phyloP scores from a whole-genome alignment of 1,140 invertebrate genomes.

The Hylaeus anthracinus region DNA sequence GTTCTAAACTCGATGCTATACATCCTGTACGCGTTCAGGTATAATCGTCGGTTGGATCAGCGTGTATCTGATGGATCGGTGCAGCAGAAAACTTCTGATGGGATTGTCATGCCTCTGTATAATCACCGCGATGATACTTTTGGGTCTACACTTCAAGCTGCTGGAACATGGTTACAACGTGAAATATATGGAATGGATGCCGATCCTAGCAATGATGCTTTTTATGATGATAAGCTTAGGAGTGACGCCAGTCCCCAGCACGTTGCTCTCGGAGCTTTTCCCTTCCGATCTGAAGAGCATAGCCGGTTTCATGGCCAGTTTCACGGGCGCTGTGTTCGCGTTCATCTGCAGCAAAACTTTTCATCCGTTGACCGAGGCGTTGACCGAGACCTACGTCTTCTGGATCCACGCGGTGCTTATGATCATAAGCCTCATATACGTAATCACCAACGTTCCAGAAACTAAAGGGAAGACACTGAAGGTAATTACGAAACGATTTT shows the following conservation, averaged over 20 bases:
- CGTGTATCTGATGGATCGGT: conserved; percentile 84
- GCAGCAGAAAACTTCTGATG: conserved; percentile 86
- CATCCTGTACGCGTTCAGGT: conserved; percentile 13
- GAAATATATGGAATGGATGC: conserved; percentile 60
- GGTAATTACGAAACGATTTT: conserved; percentile 48
- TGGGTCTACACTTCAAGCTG: conserved; percentile 85
- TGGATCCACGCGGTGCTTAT: conserved; percentile 88
- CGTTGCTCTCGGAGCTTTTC: conserved; percentile 88
- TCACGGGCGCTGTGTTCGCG: conserved; percentile 86
- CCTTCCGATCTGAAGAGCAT: conserved; percentile 86
- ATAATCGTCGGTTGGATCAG: conserved; percentile 42
- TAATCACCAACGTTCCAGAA: conserved; percentile 86
- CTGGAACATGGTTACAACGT: conserved; percentile 80
- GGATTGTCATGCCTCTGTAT: conserved; percentile 83
- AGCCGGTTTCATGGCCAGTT: conserved; percentile 86
- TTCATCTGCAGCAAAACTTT: conserved; percentile 89
- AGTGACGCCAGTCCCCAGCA: conserved; percentile 86
- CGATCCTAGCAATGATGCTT: conserved; percentile 49
- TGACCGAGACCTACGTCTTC: conserved; percentile 87
- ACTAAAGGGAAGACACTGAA: conserved; percentile 90
- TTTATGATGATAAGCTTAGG: conserved; percentile 82
- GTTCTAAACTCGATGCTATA: not conserved
- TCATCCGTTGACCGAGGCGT: conserved; percentile 83
- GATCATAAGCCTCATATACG: conserved; percentile 84
- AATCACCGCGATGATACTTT: conserved; percentile 80